Percentiles rank a stretch among this genome's conserved stretches.
These are phyloP conservation scores for Brachirus orientalis DNA, from an alignment of 2,113 vertebrate genomes.

Conservation along the genomic window DNA sequence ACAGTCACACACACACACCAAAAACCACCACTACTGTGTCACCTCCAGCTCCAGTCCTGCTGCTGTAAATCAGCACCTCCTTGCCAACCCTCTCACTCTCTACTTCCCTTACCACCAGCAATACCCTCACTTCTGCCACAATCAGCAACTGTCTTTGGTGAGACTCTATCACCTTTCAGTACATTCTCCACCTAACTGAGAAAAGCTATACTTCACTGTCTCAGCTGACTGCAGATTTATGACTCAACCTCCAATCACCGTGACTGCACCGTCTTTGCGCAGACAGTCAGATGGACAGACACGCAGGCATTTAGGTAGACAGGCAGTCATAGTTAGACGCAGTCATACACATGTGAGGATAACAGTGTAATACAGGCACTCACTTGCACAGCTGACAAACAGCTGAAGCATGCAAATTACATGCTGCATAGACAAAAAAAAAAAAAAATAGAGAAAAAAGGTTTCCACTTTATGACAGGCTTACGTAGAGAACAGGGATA, in stretches of 20 bases:
- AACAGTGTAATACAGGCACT: slow-evolving; percentile 27
- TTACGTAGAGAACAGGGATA: slow-evolving; percentile 17
- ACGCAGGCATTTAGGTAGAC: slow-evolving; percentile 42
- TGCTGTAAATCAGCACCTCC: slow-evolving; percentile 57
- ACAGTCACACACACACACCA: slow-evolving; percentile 23
- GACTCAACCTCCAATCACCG: slow-evolving; percentile 62
- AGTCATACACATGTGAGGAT: slow-evolving; percentile 31
- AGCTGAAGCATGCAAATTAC: slow-evolving; percentile 40
- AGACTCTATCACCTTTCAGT: slow-evolving; percentile 48
- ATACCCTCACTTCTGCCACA: slow-evolving; percentile 37
- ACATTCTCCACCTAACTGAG: slow-evolving; percentile 35
- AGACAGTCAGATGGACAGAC: slow-evolving; percentile 41
- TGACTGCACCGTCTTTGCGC: slow-evolving; percentile 44
- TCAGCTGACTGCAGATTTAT: slow-evolving; percentile 62
- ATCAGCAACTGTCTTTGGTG: slow-evolving; percentile 52
- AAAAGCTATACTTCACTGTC: slow-evolving; percentile 49
- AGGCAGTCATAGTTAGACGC: slow-evolving; percentile 43
- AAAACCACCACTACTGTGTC: slow-evolving; percentile 31
- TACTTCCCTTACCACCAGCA: slow-evolving; percentile 15
- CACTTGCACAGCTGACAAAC: slow-evolving; percentile 38
- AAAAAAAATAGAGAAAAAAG: slow-evolving; percentile 22
- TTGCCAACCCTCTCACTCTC: slow-evolving; percentile 1
- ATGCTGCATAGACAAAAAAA: slow-evolving; percentile 20
- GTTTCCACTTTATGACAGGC: slow-evolving; percentile 11
- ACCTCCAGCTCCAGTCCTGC: slow-evolving; percentile 18